phyloP scores from a whole-genome alignment of 2,797 vertebrate species.

The Microctenopoma steveboyesi region DNA sequence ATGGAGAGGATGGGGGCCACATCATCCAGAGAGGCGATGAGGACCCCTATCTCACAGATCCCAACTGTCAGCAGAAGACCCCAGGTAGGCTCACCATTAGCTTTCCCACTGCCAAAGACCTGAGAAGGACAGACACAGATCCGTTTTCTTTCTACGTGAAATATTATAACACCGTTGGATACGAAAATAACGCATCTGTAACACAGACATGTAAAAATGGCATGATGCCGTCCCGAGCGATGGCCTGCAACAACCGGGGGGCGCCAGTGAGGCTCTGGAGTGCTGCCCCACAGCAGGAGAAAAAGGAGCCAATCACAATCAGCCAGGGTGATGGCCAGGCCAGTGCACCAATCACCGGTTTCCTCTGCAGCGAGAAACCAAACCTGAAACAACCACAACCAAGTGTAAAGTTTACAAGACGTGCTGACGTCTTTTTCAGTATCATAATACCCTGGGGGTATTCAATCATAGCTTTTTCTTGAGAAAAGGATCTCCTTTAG shows the following conservation, averaged over 20 bases:
- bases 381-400: constrained; percentile 78
- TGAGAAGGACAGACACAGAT: constrained; percentile 49
- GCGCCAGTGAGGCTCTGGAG: constrained; percentile 96
- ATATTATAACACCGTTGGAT: neutral
- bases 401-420: neutral
- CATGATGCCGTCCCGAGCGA: constrained; percentile 92
- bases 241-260: constrained; percentile 93
- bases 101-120: constrained; percentile 95
- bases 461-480: too few relatives aligned
- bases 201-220: constrained; percentile 90
- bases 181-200: neutral
- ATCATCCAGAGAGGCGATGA: constrained; percentile 92
- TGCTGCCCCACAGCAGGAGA: constrained; percentile 94
- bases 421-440: neutral
- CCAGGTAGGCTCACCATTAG: constrained; percentile 97
- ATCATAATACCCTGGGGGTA: neutral
- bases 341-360: constrained; percentile 89
- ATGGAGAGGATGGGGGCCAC: constrained; percentile 97
- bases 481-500: neutral
- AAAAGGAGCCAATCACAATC: constrained; percentile 97
- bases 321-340: constrained; percentile 97
- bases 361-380: constrained; percentile 89
- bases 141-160: neutral
- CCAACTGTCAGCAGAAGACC: constrained; percentile 91
- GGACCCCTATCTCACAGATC: constrained; percentile 95